Evolutionary conservation across 2,888 invertebrate species (phyloP).

Genomic region (Frankliniella fusca): DNA sequence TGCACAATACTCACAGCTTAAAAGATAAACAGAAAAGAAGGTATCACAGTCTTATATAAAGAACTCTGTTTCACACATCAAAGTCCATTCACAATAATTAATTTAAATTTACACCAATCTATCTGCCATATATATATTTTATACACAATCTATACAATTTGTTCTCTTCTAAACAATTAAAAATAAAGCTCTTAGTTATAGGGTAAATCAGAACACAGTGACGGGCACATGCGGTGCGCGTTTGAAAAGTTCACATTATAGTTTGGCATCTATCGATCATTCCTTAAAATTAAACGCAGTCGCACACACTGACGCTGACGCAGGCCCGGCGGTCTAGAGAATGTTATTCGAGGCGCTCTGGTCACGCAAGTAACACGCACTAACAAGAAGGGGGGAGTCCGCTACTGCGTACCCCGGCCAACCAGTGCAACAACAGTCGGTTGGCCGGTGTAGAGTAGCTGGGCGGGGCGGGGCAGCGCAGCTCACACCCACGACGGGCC

Average conservation of each 20-base stretch:
- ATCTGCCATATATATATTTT: not conserved
- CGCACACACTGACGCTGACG: not conserved
- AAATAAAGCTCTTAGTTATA: constrained; percentile 18
- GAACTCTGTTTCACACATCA: constrained; percentile 19
- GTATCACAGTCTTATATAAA: constrained; percentile 23
- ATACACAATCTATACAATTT: constrained; percentile 17
- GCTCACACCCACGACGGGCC: constrained; percentile 46
- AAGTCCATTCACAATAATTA: not conserved
- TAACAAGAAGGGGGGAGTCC: not conserved
- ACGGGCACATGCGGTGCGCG: not conserved
- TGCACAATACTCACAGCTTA: constrained; percentile 17
- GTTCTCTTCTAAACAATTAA: constrained; percentile 15
- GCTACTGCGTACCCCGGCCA: constrained; percentile 8
- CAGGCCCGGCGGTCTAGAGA: not conserved
- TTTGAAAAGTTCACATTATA: not conserved
- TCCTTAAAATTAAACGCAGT: not conserved
- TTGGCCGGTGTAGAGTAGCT: constrained; percentile 4
- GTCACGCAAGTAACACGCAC: too few relatives aligned
- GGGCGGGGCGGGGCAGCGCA: not conserved
- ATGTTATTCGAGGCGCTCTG: too few relatives aligned
- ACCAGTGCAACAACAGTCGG: not conserved
- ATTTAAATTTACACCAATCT: not conserved
- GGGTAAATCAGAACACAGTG: not conserved
- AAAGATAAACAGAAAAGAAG: constrained; percentile 25
- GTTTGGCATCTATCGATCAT: constrained; percentile 7